A percentile compares a stretch with the other conserved stretches of the same genome.
phyloP scores from a whole-genome alignment of 2,113 vertebrate genomes.

The Apaloderma vittatum region DNA sequence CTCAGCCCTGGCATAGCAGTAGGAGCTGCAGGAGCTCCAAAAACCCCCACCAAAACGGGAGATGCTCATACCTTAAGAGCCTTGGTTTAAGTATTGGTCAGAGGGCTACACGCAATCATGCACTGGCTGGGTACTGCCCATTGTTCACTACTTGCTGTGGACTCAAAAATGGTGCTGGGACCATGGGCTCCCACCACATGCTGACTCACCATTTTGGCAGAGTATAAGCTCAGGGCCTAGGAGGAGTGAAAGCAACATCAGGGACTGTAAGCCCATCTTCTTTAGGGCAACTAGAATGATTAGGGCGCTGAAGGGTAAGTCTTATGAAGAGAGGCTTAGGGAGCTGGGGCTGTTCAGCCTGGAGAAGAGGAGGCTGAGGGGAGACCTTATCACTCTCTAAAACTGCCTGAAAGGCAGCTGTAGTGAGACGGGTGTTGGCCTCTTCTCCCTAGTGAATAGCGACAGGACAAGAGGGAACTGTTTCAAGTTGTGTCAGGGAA shows the following conservation, averaged over 20 bases:
- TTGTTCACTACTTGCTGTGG: not conserved
- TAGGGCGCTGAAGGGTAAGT: too few species aligned
- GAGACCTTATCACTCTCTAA: too few species aligned
- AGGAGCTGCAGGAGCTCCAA: not conserved
- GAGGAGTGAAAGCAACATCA: not conserved
- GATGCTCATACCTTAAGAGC: not conserved
- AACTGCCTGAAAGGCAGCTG: too few species aligned
- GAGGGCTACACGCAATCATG: rapidly evolving
- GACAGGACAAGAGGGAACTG: too few species aligned
- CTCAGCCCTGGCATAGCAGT: not conserved
- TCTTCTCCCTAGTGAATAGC: too few species aligned
- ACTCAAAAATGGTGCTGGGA: not conserved
- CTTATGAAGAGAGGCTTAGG: too few species aligned
- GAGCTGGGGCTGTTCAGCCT: too few species aligned
- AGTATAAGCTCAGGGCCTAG: too few species aligned
- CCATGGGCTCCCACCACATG: rapidly evolving
- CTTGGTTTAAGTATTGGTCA: not conserved
- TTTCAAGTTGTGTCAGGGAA: too few species aligned
- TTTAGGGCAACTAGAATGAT: too few species aligned
- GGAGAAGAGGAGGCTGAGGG: too few species aligned
- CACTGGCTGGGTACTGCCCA: rapidly evolving
- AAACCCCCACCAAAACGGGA: not conserved
- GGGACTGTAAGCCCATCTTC: not conserved
- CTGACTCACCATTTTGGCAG: not conserved
- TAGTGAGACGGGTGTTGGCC: too few species aligned